phyloP scores from a whole-genome alignment of 1,140 invertebrate species.

The Drosophila virilis region DNA sequence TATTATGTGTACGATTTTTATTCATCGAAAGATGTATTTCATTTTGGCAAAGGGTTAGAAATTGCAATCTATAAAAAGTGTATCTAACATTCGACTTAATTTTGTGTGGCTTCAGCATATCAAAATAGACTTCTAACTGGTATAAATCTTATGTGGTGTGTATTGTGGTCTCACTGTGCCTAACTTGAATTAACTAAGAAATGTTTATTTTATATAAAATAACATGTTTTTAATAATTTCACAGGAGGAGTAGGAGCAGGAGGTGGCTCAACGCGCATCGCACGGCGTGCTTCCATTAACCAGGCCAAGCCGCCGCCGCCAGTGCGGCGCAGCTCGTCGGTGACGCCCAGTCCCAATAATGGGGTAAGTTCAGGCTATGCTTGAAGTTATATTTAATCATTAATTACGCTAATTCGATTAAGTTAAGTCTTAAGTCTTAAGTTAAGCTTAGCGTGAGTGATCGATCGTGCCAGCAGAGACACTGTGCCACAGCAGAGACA shows the following conservation, averaged over 20 bases:
- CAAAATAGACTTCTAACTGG: not conserved
- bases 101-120: constrained; percentile 17
- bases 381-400: constrained; percentile 20
- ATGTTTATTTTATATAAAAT: not conserved
- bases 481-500: no score
- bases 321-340: constrained; percentile 93
- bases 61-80: not conserved
- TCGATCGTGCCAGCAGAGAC: not conserved
- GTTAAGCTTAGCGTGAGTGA: not conserved
- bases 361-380: constrained; percentile 62
- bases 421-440: constrained; percentile 12
- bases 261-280: constrained; percentile 75
- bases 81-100: constrained; percentile 16
- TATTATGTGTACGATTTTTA: not conserved
- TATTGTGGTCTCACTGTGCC: constrained; percentile 61
- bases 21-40: not conserved
- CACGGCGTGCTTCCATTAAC: constrained; percentile 86
- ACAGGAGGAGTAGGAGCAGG: constrained; percentile 56
- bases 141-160: constrained; percentile 27
- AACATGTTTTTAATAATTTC: constrained; percentile 4
- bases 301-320: constrained; percentile 92
- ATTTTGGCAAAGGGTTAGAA: not conserved
- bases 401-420: not conserved
- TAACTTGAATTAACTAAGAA: constrained; percentile 60
- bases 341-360: constrained; percentile 85